Evolutionary conservation across 23 tunicate species (phyloP).

Genomic region (Trididemnum miniatum): DNA sequence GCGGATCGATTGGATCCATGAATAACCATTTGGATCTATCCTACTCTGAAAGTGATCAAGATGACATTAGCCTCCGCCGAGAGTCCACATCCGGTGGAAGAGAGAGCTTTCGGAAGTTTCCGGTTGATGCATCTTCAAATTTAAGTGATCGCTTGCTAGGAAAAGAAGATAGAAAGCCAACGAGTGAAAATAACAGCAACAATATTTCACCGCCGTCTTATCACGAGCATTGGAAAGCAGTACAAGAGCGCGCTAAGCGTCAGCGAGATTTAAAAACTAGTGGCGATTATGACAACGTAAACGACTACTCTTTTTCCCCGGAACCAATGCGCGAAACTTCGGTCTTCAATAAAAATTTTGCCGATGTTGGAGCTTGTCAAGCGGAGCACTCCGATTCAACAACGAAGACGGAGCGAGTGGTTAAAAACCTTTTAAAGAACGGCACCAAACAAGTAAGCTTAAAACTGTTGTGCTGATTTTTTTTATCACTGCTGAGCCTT

Average conservation of each 20-base stretch:
- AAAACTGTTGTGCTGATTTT: no score
- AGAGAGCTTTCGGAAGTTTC: no score
- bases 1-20: constrained; percentile 14
- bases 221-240: background rate
- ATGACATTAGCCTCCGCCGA: background rate
- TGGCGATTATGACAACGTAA: background rate
- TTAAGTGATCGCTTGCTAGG: background rate
- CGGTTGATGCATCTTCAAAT: background rate
- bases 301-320: no score
- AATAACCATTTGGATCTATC: constrained; percentile 26
- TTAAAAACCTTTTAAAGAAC: no score
- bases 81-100: background rate
- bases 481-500: no score
- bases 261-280: background rate
- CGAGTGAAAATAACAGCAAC: background rate
- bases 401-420: no score
- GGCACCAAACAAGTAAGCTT: no score
- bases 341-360: no score
- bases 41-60: background rate
- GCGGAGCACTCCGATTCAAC: no score
- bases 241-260: background rate
- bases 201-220: background rate
- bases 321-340: no score
- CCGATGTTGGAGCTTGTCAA: no score
- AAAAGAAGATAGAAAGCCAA: background rate